phyloP scores from a whole-genome alignment of 2,797 vertebrate species.

The Myotis vivesi region DNA sequence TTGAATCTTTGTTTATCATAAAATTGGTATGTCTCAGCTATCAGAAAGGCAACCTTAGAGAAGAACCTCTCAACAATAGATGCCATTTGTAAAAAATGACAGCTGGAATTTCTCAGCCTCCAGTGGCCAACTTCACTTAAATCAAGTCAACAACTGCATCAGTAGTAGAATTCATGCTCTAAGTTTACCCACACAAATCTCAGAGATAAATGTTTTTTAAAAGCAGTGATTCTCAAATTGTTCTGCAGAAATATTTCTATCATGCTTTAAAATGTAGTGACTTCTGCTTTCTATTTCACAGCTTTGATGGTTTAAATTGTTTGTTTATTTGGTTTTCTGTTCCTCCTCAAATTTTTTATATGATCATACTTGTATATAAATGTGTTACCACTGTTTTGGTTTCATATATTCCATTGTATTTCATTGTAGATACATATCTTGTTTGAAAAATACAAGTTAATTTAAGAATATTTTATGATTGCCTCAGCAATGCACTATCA shows the following conservation, averaged over 20 bases:
- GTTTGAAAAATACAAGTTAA: background rate
- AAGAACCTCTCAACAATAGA: slow-evolving; percentile 49
- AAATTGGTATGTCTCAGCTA: slow-evolving; percentile 42
- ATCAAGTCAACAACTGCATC: slow-evolving; percentile 37
- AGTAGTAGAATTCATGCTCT: slow-evolving; percentile 25
- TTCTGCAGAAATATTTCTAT: background rate
- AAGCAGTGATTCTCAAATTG: background rate
- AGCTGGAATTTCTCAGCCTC: slow-evolving; percentile 67
- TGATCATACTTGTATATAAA: background rate
- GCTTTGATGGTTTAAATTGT: background rate
- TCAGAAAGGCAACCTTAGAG: background rate
- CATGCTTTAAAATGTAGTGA: background rate
- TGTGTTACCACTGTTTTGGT: background rate
- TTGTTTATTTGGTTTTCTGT: background rate
- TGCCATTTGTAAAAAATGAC: slow-evolving; percentile 51
- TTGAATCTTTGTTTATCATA: slow-evolving; percentile 27
- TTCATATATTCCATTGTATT: background rate
- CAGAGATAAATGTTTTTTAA: background rate
- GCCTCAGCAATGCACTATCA: background rate
- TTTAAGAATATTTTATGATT: background rate
- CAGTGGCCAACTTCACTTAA: slow-evolving; percentile 56
- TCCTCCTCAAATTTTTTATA: background rate
- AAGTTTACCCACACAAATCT: background rate
- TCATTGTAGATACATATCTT: background rate
- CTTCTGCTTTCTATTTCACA: background rate